Conservation (phyloP, 2,888 invertebrate genomes). For the Torymus texanus region DNA sequence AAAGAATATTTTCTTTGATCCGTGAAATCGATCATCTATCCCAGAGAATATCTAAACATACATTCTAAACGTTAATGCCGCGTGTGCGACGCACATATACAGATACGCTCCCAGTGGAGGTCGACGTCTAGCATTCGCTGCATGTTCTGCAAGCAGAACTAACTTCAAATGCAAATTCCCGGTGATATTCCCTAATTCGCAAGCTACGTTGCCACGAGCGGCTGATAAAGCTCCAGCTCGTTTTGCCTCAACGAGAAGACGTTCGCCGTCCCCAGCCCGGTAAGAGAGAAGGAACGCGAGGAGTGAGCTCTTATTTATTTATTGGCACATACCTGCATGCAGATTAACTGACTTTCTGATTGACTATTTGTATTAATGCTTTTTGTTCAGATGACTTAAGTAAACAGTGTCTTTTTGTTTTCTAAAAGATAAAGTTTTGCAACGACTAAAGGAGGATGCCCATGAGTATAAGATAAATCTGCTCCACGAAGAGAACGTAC, state of each 20-base stretch:
- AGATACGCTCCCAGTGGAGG: slow-evolving; percentile 9
- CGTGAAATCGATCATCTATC: too few species aligned
- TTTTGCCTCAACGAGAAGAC: background rate
- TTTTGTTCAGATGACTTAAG: too few species aligned
- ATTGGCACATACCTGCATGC: too few species aligned
- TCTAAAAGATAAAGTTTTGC: too few species aligned
- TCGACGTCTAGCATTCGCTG: slow-evolving; percentile 27
- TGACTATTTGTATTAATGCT: too few species aligned
- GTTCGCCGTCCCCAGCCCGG: background rate
- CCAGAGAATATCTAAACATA: too few species aligned
- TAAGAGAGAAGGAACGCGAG: slow-evolving; percentile 11
- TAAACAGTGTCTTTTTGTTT: too few species aligned
- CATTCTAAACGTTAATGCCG: background rate
- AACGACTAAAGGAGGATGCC: too few species aligned
- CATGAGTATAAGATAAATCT: too few species aligned
- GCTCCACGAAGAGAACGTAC: too few species aligned
- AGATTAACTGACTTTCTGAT: too few species aligned
- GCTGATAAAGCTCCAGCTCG: slow-evolving; percentile 22
- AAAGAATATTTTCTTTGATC: too few species aligned
- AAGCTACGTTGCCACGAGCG: slow-evolving; percentile 23
- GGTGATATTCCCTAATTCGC: slow-evolving; percentile 47
- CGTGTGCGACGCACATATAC: background rate
- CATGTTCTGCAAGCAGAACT: slow-evolving; percentile 42
- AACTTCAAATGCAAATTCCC: slow-evolving; percentile 48
- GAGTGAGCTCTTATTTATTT: background rate